phyloP scores from a whole-genome alignment of 1,140 invertebrate genomes.

The Danaus plexippus region DNA sequence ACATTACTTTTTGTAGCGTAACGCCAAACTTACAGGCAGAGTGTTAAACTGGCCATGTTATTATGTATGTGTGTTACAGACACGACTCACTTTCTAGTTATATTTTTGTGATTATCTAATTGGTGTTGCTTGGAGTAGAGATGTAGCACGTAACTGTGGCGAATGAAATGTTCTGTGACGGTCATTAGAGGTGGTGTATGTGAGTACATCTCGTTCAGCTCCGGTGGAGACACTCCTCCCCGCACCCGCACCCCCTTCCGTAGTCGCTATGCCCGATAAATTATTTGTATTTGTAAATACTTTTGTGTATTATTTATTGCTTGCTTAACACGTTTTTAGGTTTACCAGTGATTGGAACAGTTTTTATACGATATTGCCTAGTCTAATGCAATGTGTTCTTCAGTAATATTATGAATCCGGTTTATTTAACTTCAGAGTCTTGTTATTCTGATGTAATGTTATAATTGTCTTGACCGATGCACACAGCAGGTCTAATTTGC shows the following conservation, averaged over 20 bases:
- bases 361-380: slow-evolving; percentile 25
- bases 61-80: slow-evolving; percentile 30
- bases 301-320: neutral
- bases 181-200: slow-evolving; percentile 24
- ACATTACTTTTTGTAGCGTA: slow-evolving; percentile 25
- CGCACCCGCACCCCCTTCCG: slow-evolving; percentile 20
- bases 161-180: slow-evolving; percentile 18
- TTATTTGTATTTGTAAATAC: too few relatives aligned
- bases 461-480: slow-evolving; percentile 3
- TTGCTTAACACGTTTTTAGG: slow-evolving; percentile 18
- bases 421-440: slow-evolving; percentile 9
- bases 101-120: slow-evolving; percentile 40
- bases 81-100: slow-evolving; percentile 55
- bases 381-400: slow-evolving; percentile 43
- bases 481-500: too few relatives aligned
- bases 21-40: slow-evolving; percentile 12
- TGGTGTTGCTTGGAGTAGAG: slow-evolving; percentile 44
- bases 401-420: slow-evolving; percentile 32
- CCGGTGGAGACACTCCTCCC: slow-evolving; percentile 54
- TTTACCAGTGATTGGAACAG: slow-evolving; percentile 31
- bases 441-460: slow-evolving; percentile 14
- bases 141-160: slow-evolving; percentile 34
- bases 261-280: too few relatives aligned
- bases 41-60: slow-evolving; percentile 23
- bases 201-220: slow-evolving; percentile 51